Conservation (phyloP, 53 echinoderm and acorn worm genomes). For the Zoroaster sp. region DNA sequence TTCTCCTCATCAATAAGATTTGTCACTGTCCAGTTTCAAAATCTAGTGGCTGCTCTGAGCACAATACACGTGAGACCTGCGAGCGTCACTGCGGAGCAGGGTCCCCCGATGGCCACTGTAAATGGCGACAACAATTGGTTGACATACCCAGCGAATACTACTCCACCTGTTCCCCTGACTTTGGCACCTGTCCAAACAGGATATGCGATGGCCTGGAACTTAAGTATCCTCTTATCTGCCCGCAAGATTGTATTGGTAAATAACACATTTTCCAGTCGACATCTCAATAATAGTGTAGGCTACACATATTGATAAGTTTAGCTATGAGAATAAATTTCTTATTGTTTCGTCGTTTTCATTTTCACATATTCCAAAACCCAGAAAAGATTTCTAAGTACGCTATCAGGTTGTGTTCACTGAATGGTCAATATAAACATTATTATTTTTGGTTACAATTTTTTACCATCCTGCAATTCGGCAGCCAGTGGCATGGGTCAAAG, state of each 20-base stretch:
- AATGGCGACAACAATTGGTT: constrained; percentile 52
- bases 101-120: constrained; percentile 55
- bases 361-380: too few species aligned
- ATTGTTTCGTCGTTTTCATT: too few species aligned
- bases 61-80: not conserved
- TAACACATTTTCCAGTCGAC: not conserved
- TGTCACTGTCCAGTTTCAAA: not conserved
- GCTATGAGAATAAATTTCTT: too few species aligned
- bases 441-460: too few species aligned
- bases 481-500: too few species aligned
- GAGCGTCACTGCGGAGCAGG: constrained; percentile 57
- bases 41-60: constrained; percentile 5
- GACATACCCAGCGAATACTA: not conserved
- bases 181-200: constrained; percentile 61
- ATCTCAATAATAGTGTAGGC: not conserved
- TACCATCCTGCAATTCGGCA: too few species aligned
- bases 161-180: constrained; percentile 71
- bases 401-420: not conserved
- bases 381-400: too few species aligned
- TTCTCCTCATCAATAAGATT: not conserved
- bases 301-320: not conserved
- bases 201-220: constrained; percentile 63
- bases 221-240: constrained; percentile 45
- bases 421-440: too few species aligned
- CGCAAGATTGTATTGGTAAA: constrained; percentile 77